phyloP scores from a whole-genome alignment of 2,113 vertebrate genomes.

The Protomyctophum bolini region DNA sequence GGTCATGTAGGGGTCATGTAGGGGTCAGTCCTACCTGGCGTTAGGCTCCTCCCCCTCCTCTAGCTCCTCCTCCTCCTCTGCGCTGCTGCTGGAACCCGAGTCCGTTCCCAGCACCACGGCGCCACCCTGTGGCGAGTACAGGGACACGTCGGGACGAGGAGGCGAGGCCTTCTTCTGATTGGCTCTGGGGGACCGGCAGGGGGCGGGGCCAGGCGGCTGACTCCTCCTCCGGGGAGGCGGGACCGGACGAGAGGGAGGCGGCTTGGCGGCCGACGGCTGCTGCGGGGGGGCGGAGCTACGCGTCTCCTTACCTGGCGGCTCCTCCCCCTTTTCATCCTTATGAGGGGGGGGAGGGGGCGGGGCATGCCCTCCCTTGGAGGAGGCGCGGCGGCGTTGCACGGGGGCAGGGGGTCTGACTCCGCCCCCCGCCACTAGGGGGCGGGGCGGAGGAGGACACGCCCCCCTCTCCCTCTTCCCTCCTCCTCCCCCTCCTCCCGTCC shows the following conservation, averaged over 20 bases:
- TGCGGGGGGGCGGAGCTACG: conserved; percentile 72
- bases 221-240: conserved; percentile 84
- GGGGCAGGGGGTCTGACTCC: conserved; percentile 58
- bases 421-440: too few species aligned
- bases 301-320: neutral
- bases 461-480: conserved; percentile 54
- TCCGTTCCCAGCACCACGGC: conserved; percentile 60
- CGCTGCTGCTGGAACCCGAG: conserved; percentile 91
- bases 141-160: conserved; percentile 71
- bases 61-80: conserved; percentile 85
- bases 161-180: neutral
- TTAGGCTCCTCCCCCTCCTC: conserved; percentile 39
- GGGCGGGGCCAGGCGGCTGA: neutral
- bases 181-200: neutral
- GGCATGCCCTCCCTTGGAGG: conserved; percentile 47
- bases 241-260: conserved; percentile 72
- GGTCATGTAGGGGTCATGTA: conserved; percentile 2
- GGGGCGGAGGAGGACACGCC: conserved; percentile 45
- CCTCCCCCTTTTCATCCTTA: conserved; percentile 39
- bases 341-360: conserved; percentile 1
- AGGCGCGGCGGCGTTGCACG: conserved; percentile 35
- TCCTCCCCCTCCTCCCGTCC: conserved; percentile 17
- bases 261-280: conserved; percentile 63
- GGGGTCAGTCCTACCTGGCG: neutral
- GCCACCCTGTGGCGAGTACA: conserved; percentile 79